These are phyloP conservation scores for Solea solea DNA, from an alignment of 2,113 vertebrate genomes.

Conservation along the genomic window DNA sequence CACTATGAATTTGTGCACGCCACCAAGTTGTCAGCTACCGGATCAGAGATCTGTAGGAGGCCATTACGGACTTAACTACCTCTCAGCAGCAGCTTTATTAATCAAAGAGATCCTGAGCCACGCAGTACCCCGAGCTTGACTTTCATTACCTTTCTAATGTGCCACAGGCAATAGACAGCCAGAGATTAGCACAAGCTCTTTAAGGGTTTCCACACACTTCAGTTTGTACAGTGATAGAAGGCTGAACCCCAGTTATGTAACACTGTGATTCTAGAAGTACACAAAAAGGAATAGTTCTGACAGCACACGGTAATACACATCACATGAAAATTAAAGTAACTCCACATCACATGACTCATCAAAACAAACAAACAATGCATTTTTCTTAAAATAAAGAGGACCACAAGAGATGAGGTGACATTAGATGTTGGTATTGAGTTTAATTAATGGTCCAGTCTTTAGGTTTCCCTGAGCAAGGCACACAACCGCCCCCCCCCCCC, in stretches of 20 bases:
- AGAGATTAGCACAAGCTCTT: constrained; percentile 60
- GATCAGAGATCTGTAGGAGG: constrained; percentile 52
- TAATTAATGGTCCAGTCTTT: too few species aligned
- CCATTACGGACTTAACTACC: constrained; percentile 64
- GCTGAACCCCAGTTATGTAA: constrained; percentile 16
- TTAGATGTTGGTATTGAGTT: too few species aligned
- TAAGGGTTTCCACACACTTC: constrained; percentile 46
- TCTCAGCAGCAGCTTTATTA: constrained; percentile 69
- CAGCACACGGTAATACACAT: not conserved
- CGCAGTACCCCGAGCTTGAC: constrained; percentile 52
- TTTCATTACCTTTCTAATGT: constrained; percentile 66
- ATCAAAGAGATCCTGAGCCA: constrained; percentile 68
- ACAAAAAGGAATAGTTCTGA: constrained; percentile 15
- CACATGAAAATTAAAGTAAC: too few species aligned
- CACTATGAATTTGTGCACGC: constrained; percentile 22
- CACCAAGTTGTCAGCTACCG: constrained; percentile 51
- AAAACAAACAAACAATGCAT: not conserved
- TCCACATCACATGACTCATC: not conserved
- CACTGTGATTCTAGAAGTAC: constrained; percentile 14
- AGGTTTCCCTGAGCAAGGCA: too few species aligned
- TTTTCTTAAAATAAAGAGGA: not conserved
- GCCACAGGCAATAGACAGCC: constrained; percentile 56
- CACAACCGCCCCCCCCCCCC: too few species aligned
- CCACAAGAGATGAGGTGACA: not conserved
- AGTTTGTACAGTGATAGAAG: constrained; percentile 46